Evolutionary conservation across 1,140 invertebrate genomes (phyloP), one percentile per base, ranked within the genome.

Genomic region (Eubasilissa regina): DNA sequence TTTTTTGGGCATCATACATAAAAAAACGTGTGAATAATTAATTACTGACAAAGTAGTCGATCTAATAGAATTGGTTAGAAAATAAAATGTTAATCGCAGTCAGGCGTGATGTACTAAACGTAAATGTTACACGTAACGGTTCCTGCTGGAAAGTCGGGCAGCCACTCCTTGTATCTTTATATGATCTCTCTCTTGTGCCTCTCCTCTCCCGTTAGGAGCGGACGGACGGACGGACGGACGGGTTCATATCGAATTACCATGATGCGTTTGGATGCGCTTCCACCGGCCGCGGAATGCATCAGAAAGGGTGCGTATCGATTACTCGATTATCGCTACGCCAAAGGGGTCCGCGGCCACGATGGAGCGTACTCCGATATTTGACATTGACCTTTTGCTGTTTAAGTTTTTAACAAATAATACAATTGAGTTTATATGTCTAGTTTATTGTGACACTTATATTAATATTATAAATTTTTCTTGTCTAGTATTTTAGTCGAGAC

Each of bases 251-350:
- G 35, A 72, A 72, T 72, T 72, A 72, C 68, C 15, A 3, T 13
- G 48, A 35, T 51, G 51, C 47, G 25, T 35, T 53, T 72, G 68
- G 68, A 48, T 72, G 68, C 68, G 44, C 68, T 72, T 72, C 3
- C 25, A 45, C 43, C n/a, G 62, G 19, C 35, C n/a, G 43, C 43
- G 62, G 62, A 62, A 62, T 62, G 60, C 60, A 35, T n/a, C 17
- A n/a, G 43, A 66, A 66, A 35, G 35, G 62, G 62, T 58, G 55
- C 55, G 55, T n/a, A 21, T 58, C 17, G 17, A 58, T 58, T 58
- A 58, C 55, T 21, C 55, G 55, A 21, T 19, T 13, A 21, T 13
- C 55, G 55, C 55, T 21, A 19, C 15, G 55, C 15, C 21, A 15
- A 58, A 58, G 55, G 55, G 55, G 4, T 9, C 0, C 4, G 55